A percentile compares a stretch with the other conserved stretches of the same genome.
Conservation (phyloP, 2,797 vertebrate genomes). For the Pseudochirops cupreus region DNA sequence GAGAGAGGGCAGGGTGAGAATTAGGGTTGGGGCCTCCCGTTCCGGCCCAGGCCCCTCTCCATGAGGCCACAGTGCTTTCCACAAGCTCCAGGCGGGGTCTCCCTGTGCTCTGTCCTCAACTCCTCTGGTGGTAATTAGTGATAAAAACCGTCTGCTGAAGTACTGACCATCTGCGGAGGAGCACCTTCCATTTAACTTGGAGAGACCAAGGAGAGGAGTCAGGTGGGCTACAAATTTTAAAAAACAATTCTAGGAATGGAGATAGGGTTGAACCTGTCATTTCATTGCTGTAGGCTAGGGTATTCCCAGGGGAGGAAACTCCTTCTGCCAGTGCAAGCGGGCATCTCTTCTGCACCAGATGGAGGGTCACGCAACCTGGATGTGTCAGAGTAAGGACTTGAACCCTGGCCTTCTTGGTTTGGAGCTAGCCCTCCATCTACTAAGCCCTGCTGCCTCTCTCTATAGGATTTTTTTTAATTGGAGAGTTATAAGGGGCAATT, state of each 20-base stretch:
- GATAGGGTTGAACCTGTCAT: not conserved
- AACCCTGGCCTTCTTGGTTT: too few relatives aligned
- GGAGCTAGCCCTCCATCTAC: not conserved
- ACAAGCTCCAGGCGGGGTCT: not conserved
- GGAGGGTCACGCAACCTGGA: too few relatives aligned
- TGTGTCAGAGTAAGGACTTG: not conserved
- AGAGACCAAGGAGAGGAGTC: not conserved
- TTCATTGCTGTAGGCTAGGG: not conserved
- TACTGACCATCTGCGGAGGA: not conserved
- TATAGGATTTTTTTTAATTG: not conserved
- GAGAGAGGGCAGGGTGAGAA: not conserved
- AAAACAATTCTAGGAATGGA: not conserved
- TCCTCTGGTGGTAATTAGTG: not conserved
- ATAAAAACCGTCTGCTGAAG: not conserved
- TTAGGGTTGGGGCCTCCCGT: not conserved
- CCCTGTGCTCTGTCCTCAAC: not conserved
- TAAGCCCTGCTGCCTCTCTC: not conserved
- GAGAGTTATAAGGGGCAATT: not conserved
- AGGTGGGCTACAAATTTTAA: not conserved
- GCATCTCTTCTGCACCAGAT: not conserved
- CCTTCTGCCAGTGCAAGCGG: not conserved
- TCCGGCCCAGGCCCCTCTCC: not conserved
- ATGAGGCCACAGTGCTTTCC: not conserved
- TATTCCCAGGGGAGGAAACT: too few relatives aligned
- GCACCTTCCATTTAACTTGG: not conserved